Conservation (phyloP, 1,140 invertebrate species). For the Nasonia vitripennis region DNA sequence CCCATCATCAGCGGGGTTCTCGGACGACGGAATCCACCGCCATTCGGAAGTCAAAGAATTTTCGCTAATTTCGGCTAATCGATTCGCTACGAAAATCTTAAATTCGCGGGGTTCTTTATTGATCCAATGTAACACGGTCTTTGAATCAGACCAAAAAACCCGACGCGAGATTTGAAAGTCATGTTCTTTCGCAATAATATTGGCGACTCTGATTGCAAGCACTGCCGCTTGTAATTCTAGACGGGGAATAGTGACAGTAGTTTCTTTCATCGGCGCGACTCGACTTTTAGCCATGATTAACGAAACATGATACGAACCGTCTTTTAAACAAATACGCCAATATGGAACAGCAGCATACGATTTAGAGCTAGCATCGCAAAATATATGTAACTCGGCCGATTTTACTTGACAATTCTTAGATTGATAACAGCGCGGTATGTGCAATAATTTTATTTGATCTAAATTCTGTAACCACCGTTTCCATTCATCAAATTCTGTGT, state of each 20-base stretch:
- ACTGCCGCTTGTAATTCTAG: slow-evolving; percentile 7
- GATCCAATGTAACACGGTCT: too few species aligned
- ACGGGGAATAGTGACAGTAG: neutral
- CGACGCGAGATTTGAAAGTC: neutral
- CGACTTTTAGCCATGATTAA: slow-evolving; percentile 10
- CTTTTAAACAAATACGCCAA: neutral
- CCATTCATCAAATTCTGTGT: too few species aligned
- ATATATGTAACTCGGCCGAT: slow-evolving; percentile 3
- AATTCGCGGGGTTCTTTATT: too few species aligned
- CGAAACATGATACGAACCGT: neutral
- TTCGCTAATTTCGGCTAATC: too few species aligned
- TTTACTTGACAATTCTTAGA: neutral
- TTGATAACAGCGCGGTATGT: neutral
- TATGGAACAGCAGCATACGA: neutral
- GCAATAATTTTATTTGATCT: neutral
- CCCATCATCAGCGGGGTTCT: slow-evolving; percentile 14
- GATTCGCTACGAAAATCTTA: too few species aligned
- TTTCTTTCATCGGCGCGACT: neutral
- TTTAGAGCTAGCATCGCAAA: neutral
- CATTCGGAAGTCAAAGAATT: too few species aligned
- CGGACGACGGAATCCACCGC: too few species aligned
- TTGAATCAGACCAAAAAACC: slow-evolving; percentile 19
- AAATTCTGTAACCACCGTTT: too few species aligned
- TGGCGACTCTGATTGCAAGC: neutral
- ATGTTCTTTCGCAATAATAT: neutral